Evolutionary conservation across 2,888 invertebrate genomes (phyloP).

Genomic region (Catotricha subobsoleta): DNA sequence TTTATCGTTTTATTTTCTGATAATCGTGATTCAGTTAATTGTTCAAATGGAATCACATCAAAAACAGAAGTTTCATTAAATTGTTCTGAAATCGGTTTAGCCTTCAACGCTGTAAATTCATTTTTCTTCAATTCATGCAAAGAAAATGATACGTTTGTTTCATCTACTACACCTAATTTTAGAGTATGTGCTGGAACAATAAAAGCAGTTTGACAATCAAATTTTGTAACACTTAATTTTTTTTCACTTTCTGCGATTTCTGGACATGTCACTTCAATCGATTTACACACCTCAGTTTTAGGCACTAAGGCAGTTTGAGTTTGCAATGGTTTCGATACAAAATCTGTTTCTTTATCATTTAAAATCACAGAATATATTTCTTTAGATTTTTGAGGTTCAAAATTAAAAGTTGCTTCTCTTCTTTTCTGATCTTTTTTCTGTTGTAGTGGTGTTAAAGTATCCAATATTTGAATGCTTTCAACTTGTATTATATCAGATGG

Average conservation of each 20-base stretch:
- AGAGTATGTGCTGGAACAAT: constrained; percentile 27
- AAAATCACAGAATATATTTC: constrained; percentile 39
- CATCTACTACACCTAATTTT: constrained; percentile 34
- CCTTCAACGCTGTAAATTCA: constrained; percentile 26
- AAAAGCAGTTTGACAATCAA: constrained; percentile 12
- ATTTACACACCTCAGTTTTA: not conserved
- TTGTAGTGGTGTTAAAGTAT: constrained; percentile 33
- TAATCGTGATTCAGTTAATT: constrained; percentile 20
- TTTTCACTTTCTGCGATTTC: not conserved
- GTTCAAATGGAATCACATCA: constrained; percentile 36
- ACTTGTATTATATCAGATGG: constrained; percentile 41
- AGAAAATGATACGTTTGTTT: constrained; percentile 36
- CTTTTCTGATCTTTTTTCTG: constrained; percentile 36
- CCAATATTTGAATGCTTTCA: constrained; percentile 39
- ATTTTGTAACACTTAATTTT: constrained; percentile 7
- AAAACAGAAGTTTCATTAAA: constrained; percentile 34
- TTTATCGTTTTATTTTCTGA: constrained; percentile 30
- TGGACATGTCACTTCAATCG: not conserved
- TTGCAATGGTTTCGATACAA: constrained; percentile 26
- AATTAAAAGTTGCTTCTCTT: constrained; percentile 33
- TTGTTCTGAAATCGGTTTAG: constrained; percentile 28
- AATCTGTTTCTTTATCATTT: constrained; percentile 3
- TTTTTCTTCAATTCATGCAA: constrained; percentile 30
- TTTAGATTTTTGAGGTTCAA: constrained; percentile 32
- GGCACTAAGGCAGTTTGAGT: constrained; percentile 19